Evolutionary conservation across 2,113 vertebrate genomes (phyloP).

Genomic region (Eudyptes chrysolophus): DNA sequence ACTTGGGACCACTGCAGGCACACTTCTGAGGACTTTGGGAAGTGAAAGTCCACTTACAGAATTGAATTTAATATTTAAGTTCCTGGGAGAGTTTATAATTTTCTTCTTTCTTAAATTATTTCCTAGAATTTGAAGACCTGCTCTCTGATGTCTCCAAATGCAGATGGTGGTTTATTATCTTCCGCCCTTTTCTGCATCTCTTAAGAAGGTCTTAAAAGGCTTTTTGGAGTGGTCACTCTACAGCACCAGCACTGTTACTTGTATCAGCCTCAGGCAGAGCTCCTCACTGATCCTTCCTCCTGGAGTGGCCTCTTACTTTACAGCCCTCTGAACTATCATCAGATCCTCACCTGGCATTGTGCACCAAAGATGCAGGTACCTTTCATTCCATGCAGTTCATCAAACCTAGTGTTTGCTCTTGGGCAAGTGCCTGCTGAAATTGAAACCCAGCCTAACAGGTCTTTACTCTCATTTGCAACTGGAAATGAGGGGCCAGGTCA

Average conservation of each 20-base stretch:
- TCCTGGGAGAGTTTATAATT: background rate
- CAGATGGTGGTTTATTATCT: background rate
- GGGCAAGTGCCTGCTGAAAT: background rate
- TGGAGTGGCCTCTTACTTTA: background rate
- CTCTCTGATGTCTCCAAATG: background rate
- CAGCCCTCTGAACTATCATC: background rate
- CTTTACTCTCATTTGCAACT: background rate
- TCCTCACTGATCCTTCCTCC: background rate
- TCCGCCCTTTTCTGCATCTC: background rate
- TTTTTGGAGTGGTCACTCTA: background rate
- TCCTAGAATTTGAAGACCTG: background rate
- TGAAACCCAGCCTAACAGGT: background rate
- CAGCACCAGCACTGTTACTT: background rate
- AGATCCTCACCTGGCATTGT: background rate
- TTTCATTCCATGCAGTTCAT: background rate
- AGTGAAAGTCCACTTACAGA: background rate
- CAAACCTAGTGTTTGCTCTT: background rate
- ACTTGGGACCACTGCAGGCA: background rate
- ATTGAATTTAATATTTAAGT: background rate
- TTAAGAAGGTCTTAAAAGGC: background rate
- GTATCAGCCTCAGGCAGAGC: background rate
- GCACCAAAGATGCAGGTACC: background rate
- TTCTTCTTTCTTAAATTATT: background rate
- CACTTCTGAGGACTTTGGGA: background rate
- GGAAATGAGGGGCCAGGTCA: background rate